Evolutionary conservation across 2,797 vertebrate genomes (phyloP).

Genomic region (Megaceryle alcyon): DNA sequence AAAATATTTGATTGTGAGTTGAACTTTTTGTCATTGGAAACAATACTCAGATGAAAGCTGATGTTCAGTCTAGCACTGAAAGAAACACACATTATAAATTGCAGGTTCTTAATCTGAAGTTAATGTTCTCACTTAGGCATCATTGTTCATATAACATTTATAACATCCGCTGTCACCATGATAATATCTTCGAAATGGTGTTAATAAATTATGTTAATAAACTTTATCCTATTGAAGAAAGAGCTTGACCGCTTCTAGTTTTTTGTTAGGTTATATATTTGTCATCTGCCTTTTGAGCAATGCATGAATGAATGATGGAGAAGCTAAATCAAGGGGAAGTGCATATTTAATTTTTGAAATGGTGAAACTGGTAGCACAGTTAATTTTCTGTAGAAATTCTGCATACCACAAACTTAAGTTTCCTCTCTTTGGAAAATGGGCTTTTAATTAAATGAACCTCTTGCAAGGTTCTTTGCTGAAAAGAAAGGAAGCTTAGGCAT

Average conservation of each 20-base stretch:
- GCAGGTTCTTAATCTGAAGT: slow-evolving; percentile 37
- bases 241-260: neutral
- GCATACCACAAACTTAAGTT: neutral
- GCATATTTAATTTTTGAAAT: neutral
- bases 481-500: neutral
- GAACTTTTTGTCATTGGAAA: neutral
- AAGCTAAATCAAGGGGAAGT: neutral
- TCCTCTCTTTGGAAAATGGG: neutral
- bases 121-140: slow-evolving; percentile 33
- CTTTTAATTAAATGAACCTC: neutral
- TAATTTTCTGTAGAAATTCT: neutral
- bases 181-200: slow-evolving; percentile 1
- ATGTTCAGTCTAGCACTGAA: neutral
- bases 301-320: neutral
- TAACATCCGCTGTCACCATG: neutral
- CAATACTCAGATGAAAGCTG: neutral
- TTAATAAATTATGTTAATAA: neutral
- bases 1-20: neutral
- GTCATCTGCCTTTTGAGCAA: neutral
- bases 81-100: neutral
- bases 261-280: neutral
- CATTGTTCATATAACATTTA: neutral
- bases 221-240: neutral
- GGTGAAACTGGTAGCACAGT: neutral
- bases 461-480: neutral